Conservation (phyloP, 2,113 vertebrate species). For the Microcebus jonahi region DNA sequence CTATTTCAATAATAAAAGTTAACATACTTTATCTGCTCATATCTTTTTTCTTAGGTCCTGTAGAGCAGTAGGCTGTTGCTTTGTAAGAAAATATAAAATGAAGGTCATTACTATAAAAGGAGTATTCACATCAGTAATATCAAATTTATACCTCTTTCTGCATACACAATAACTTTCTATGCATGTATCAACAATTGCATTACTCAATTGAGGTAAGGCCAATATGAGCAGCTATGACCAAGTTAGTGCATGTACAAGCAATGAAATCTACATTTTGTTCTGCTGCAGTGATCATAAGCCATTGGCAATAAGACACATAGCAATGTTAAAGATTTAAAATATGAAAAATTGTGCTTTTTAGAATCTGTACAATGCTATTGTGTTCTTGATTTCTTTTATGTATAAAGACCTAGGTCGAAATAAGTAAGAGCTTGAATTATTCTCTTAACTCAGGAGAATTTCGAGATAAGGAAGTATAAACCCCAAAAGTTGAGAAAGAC, state of each 20-base stretch:
- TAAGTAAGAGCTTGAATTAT: not conserved
- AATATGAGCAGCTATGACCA: not conserved
- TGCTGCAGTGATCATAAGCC: not conserved
- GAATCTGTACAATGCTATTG: not conserved
- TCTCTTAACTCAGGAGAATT: not conserved
- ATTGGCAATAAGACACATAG: not conserved
- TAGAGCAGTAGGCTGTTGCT: not conserved
- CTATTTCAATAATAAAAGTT: not conserved
- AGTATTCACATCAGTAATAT: not conserved
- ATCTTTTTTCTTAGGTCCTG: not conserved
- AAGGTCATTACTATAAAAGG: not conserved
- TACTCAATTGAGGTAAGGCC: not conserved
- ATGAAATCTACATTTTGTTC: not conserved
- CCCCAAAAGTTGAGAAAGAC: not conserved
- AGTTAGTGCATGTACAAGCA: not conserved
- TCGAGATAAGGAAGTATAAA: not conserved
- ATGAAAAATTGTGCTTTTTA: not conserved
- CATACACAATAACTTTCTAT: not conserved
- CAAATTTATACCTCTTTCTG: not conserved
- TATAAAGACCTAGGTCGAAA: not conserved
- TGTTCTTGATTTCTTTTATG: not conserved
- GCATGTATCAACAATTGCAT: not conserved
- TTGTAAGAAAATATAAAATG: conserved; percentile 17
- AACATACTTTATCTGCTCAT: not conserved
- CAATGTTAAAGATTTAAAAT: not conserved